Evolutionary conservation across 2,797 vertebrate species (phyloP), one percentile per base, ranked within the genome.

Genomic region (Alca torda): DNA sequence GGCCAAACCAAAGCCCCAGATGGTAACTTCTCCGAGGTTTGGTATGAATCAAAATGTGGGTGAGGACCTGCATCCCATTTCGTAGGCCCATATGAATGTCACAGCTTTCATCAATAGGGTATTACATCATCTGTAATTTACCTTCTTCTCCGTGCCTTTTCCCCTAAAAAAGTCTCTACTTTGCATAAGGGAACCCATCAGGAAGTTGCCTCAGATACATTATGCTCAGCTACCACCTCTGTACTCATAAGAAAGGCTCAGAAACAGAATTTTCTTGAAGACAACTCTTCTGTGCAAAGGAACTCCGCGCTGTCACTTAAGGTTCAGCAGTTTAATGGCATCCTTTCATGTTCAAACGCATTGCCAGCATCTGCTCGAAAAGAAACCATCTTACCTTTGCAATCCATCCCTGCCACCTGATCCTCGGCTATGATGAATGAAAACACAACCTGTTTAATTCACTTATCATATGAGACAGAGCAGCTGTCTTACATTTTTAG

Each of bases 401-500:
- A 81, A 64, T 87, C 80, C 24, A 19, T 56, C 59, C 56, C 59
- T 61, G 83, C 63, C 68, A 81, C 73, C 76, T 26, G 33, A 79
- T 86, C 73, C 86, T 75, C 9, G 3, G 51, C 68, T 73, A 14
- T 51, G 84, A 77, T 26, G 33, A 94, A 94, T 74, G 73, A 53
- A 93, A 95, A 91, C 81, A 50, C 17, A 75, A 91, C 53, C 90
- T 56, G 50, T 79, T 94, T 94, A 89, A 84, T 90, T 95, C 28
- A 9, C 24, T 97, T 95, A 73, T 96, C 89, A 39, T 60, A 85
- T 48, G 82, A 89, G 85, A 61, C 35, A 93, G 65, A 96, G 78
- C 64, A 93, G 63, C 77, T 93, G 82, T 43, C 79, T 90, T 83
- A 37, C 6, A 18, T 70, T 96, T 96, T 97, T 97, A 96, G 90